Evolutionary conservation across 2,797 vertebrate species (phyloP).

Genomic region (Dromococcyx pavoninus): DNA sequence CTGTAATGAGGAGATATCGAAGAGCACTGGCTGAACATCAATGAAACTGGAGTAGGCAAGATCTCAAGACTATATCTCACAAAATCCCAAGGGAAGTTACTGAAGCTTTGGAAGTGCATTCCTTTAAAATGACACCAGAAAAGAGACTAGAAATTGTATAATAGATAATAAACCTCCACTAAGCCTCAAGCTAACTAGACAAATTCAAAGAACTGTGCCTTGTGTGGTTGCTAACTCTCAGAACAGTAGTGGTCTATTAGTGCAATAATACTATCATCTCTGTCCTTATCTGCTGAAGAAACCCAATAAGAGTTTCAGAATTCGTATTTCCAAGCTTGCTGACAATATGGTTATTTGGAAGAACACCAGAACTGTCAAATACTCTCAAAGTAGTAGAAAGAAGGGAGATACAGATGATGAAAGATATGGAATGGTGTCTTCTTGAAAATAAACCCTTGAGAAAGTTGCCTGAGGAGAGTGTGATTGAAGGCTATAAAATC

Average conservation of each 20-base stretch:
- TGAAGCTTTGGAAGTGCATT: not conserved
- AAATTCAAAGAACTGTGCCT: not conserved
- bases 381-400: not conserved
- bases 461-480: not conserved
- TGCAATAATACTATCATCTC: not conserved
- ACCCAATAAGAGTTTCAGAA: not conserved
- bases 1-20: not conserved
- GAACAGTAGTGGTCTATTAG: not conserved
- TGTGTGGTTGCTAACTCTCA: not conserved
- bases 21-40: not conserved
- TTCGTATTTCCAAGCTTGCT: not conserved
- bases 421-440: not conserved
- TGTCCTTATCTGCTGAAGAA: not conserved
- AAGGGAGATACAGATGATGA: not conserved
- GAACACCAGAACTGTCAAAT: not conserved
- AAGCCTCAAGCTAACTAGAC: not conserved
- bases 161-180: not conserved
- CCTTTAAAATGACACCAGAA: not conserved
- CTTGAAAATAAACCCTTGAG: not conserved
- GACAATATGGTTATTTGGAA: not conserved
- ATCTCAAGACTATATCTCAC: not conserved
- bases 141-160: not conserved
- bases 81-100: not conserved
- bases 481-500: not conserved
- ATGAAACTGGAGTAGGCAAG: not conserved